A percentile compares a stretch with the other conserved stretches of the same genome.
Evolutionary conservation across 2,113 vertebrate species (phyloP).

Genomic region (Empidonax alnorum): DNA sequence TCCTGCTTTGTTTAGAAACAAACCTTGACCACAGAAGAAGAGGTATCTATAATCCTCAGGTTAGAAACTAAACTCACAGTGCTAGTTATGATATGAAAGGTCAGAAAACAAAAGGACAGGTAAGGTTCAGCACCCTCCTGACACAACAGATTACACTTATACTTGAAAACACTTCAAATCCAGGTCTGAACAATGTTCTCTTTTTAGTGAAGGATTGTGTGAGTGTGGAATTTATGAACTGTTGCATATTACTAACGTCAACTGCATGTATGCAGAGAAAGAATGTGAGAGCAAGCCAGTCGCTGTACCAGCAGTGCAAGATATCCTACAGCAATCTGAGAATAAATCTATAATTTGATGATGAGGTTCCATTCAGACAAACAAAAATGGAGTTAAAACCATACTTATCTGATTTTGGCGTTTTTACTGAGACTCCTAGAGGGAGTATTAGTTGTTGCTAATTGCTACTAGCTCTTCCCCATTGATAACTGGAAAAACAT

Average conservation of each 20-base stretch:
- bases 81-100: not conserved
- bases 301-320: accelerated
- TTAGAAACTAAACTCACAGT: not conserved
- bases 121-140: not conserved
- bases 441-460: not conserved
- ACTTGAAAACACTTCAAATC: not conserved
- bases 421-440: not conserved
- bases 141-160: not conserved
- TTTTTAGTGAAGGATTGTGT: not conserved
- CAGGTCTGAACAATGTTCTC: not conserved
- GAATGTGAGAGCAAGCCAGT: not conserved
- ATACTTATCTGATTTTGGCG: not conserved
- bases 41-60: not conserved
- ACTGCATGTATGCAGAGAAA: not conserved
- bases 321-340: not conserved
- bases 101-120: not conserved
- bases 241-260: not conserved
- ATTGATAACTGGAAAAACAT: not conserved
- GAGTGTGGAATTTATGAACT: not conserved
- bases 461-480: not conserved
- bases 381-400: not conserved
- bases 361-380: not conserved
- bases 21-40: not conserved
- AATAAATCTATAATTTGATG: not conserved
- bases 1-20: not conserved